Evolutionary conservation across 2,888 invertebrate species (phyloP).

Genomic region (Rhimphoctona megacephalus): DNA sequence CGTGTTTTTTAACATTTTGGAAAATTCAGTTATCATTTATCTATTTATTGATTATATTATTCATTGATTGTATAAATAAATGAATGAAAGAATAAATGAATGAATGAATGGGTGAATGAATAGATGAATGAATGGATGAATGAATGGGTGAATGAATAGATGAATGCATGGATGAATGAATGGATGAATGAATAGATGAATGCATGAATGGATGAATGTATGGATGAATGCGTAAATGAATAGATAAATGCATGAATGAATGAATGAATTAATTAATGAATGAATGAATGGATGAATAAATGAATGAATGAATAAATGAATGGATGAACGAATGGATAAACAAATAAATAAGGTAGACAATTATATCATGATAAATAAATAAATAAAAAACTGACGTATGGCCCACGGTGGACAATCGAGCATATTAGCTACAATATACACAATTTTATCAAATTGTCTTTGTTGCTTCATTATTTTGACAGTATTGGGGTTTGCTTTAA

Average conservation of each 20-base stretch:
- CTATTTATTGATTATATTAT: not conserved
- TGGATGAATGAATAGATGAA: too few relatives aligned
- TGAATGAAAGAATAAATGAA: too few relatives aligned
- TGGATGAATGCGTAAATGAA: not conserved
- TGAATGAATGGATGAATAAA: not conserved
- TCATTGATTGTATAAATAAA: not conserved
- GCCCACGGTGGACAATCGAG: slow-evolving; percentile 91
- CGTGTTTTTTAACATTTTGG: not conserved
- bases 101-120: too few relatives aligned
- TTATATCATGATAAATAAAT: not conserved
- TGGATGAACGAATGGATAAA: too few relatives aligned
- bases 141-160: not conserved
- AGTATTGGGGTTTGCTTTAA: slow-evolving; percentile 73
- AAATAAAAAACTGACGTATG: slow-evolving; percentile 86
- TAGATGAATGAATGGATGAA: not conserved
- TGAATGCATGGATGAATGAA: too few relatives aligned
- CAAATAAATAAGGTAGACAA: not conserved
- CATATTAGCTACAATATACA: slow-evolving; percentile 90
- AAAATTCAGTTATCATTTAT: not conserved
- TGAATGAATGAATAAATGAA: not conserved
- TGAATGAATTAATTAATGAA: not conserved
- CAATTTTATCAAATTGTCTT: slow-evolving; percentile 87
- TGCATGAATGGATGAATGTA: not conserved
- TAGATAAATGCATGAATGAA: too few relatives aligned
- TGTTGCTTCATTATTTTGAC: slow-evolving; percentile 85